Conservation (phyloP, 2,113 vertebrate species). For the Jacana jacana region DNA sequence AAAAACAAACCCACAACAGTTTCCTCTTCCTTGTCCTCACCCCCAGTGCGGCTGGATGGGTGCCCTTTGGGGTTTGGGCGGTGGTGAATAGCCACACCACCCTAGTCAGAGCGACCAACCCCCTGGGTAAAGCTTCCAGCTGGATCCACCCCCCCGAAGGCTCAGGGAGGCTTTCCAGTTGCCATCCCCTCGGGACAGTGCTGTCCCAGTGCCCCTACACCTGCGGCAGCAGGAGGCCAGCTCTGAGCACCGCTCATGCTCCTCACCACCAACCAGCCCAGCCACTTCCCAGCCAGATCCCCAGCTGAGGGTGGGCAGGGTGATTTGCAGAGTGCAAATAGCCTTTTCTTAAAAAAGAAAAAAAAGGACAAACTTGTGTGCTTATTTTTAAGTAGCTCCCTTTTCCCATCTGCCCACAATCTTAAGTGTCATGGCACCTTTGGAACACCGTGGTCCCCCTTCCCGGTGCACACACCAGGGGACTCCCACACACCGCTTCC, state of each 20-base stretch:
- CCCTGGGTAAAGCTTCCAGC: background rate
- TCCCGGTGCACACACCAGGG: rapidly evolving
- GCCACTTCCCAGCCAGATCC: background rate
- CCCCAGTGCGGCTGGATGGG: background rate
- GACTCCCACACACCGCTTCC: rapidly evolving
- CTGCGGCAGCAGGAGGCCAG: background rate
- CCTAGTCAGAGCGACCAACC: rapidly evolving
- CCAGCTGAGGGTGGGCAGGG: background rate
- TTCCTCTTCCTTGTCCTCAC: background rate
- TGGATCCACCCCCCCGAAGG: background rate
- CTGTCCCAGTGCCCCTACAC: background rate
- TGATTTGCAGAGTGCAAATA: background rate
- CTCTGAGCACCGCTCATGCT: background rate
- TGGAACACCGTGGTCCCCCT: rapidly evolving
- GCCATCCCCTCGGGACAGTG: rapidly evolving
- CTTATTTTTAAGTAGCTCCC: background rate
- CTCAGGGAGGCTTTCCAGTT: background rate
- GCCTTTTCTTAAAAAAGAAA: no score
- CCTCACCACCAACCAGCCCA: background rate
- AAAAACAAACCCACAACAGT: background rate
- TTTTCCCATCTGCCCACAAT: background rate
- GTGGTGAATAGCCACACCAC: rapidly evolving
- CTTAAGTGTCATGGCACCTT: background rate
- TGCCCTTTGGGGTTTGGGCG: background rate
- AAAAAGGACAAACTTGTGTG: rapidly evolving